Evolutionary conservation across 2,888 invertebrate species (phyloP), one percentile per base, ranked within the genome.

Genomic region (Diabrotica balteata): DNA sequence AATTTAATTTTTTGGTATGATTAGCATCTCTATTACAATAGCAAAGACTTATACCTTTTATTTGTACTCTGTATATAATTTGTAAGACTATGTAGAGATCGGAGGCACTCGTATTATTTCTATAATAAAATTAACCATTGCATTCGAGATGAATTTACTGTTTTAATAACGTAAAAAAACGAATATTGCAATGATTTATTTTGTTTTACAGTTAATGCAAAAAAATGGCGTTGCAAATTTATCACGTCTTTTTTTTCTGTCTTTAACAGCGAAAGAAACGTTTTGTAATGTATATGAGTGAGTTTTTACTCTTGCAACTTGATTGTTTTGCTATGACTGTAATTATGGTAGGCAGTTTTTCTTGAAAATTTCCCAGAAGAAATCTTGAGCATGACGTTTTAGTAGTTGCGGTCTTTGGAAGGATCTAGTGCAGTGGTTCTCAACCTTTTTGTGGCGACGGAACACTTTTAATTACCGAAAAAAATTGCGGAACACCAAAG

Each of bases 101-200:
- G 52, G 64, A 64, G 64, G 64, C 64, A 64, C 64, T 64, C 64
- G 57, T 43, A 63, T 63, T 63, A 51, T 63, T 63, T 44, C 45
- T 32, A 53, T 57, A 57, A 52, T 44, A 42, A 64, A 64, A 59
- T 64, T n/a, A 64, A 59, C 52, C 64, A 58, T 51, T 55, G 52
- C 46, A 50, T 17, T n/a, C 43, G 22, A 43, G 42, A 4, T 32
- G 32, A 2, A 4, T 32, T 32, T 32, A 32, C 32, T 32, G 32
- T 32, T 32, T 32, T 5, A 32, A 32, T 5, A 32, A 32, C 32
- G 32, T 32, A 32, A 32, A 55, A 54, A 22, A 44, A 42, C 17
- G 11, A 57, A 44, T 42, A 45, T 22, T 57, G 63, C 51, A 63
- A 57, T 50, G 57, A 44, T 63, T 63, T 17, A 63, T 57, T 63